Percentiles rank a stretch among this genome's conserved stretches.
Evolutionary conservation across 2,113 vertebrate genomes (phyloP).

Genomic region (Istiophorus platypterus): DNA sequence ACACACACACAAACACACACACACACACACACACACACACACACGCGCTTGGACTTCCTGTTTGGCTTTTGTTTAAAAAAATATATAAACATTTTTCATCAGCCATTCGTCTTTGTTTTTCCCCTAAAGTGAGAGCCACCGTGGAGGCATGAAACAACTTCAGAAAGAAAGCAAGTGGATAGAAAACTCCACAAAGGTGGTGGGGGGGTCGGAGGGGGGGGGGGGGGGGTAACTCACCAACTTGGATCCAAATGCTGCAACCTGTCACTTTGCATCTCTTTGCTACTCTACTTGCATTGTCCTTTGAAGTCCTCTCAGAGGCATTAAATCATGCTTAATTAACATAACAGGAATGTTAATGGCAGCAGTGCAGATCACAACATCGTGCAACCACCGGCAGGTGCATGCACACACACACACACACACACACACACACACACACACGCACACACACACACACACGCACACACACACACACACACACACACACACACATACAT

Average conservation of each 20-base stretch:
- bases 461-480: too few species aligned
- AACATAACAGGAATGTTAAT: conserved; percentile 68
- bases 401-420: too few species aligned
- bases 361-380: conserved; percentile 36
- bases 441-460: too few species aligned
- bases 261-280: conserved; percentile 67
- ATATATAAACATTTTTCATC: conserved; percentile 22
- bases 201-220: too few species aligned
- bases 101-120: conserved; percentile 18
- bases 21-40: too few species aligned
- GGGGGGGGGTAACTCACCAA: conserved; percentile 47
- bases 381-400: conserved; percentile 9
- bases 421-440: too few species aligned
- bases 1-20: too few species aligned
- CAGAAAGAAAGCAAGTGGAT: conserved; percentile 39
- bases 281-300: conserved; percentile 32
- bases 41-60: neutral
- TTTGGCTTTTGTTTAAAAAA: conserved; percentile 43
- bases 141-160: conserved; percentile 38
- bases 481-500: too few species aligned
- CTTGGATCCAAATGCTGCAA: conserved; percentile 63
- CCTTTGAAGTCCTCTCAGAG: conserved; percentile 70
- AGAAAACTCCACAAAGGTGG: conserved; percentile 20
- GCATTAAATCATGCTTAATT: conserved; percentile 61
- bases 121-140: conserved; percentile 32